Percentiles rank a stretch among this genome's conserved stretches.
These are phyloP conservation scores for Dolichallabes microphthalmus DNA, from an alignment of 2,113 vertebrate genomes.

Conservation along the genomic window DNA sequence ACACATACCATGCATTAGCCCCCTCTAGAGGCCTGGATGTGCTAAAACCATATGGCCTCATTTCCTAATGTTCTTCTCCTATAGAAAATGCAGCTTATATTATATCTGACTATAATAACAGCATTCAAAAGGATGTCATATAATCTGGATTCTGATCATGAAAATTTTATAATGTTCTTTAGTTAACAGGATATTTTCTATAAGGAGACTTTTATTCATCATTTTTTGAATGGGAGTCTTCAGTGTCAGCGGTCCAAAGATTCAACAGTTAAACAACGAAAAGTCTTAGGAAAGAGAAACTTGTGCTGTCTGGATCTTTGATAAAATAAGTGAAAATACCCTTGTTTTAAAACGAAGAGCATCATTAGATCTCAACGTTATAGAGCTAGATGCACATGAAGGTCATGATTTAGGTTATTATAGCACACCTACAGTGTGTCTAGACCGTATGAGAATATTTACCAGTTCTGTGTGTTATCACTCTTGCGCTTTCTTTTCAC, in stretches of 20 bases:
- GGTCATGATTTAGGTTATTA: background rate
- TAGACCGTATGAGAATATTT: background rate
- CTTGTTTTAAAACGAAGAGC: background rate
- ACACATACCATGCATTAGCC: background rate
- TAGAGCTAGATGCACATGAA: background rate
- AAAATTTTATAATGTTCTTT: background rate
- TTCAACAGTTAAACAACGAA: background rate
- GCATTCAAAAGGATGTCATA: background rate
- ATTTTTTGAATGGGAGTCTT: background rate
- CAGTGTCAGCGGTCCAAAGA: background rate
- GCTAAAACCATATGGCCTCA: background rate
- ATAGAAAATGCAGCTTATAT: background rate
- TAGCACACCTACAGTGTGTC: background rate
- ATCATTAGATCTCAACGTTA: background rate
- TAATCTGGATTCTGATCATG: background rate
- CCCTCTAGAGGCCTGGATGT: conserved; percentile 19
- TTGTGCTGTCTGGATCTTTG: background rate
- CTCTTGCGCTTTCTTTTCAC: background rate
- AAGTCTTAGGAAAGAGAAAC: background rate
- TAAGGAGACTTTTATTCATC: background rate
- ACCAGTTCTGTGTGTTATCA: background rate
- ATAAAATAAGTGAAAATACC: background rate
- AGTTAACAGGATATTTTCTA: background rate
- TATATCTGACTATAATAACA: background rate
- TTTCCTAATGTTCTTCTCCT: background rate